phyloP scores from a whole-genome alignment of 2,797 vertebrate species.

The Acrossocheilus fasciatus region DNA sequence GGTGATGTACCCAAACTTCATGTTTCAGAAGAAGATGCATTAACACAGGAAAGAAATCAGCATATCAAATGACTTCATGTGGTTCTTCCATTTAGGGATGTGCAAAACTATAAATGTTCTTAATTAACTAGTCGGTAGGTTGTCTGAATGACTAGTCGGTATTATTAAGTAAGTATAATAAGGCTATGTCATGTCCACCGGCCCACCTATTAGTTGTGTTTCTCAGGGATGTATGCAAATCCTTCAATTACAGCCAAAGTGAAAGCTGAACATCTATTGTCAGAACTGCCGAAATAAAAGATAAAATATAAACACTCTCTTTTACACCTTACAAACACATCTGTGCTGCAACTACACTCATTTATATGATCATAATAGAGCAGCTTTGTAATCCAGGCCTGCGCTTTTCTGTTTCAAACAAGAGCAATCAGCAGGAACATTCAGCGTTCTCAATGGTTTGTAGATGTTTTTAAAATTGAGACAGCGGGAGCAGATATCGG shows the following conservation, averaged over 20 bases:
- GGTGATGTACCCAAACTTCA: not conserved
- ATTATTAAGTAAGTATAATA: not conserved
- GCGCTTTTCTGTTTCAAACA: not conserved
- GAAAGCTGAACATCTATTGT: not conserved
- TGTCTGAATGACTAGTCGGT: not conserved
- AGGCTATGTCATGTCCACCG: not conserved
- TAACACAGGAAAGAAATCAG: not conserved
- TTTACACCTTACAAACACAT: not conserved
- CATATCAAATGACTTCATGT: not conserved
- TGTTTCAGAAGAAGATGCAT: not conserved
- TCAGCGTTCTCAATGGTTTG: not conserved
- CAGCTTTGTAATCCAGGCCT: not conserved
- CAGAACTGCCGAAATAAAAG: not conserved
- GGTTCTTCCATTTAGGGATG: not conserved
- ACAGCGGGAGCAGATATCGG: not conserved
- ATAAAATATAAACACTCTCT: not conserved
- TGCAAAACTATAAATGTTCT: not conserved
- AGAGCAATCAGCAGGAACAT: conserved; percentile 4
- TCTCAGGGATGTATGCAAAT: not conserved
- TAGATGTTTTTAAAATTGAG: conserved; percentile 3
- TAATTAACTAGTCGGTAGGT: not conserved
- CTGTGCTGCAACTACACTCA: not conserved
- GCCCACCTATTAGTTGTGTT: not conserved
- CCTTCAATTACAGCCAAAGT: not conserved
- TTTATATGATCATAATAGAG: not conserved